Evolutionary conservation across 2,797 vertebrate species (phyloP).

Genomic region (Lemur catta): DNA sequence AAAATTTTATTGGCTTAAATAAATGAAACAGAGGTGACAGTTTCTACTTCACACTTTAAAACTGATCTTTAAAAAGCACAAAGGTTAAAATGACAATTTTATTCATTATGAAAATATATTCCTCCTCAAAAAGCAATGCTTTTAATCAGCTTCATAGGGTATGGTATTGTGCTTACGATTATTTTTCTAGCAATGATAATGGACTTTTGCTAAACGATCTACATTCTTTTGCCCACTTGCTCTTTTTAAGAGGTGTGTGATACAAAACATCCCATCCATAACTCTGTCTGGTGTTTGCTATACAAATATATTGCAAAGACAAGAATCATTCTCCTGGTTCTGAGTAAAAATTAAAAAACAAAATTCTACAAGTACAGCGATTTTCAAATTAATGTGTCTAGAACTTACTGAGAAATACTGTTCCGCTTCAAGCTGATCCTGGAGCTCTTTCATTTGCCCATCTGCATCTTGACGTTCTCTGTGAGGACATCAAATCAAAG

Average conservation of each 20-base stretch:
- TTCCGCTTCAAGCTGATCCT: conserved; percentile 98
- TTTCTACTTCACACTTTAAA: conserved; percentile 42
- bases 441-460: conserved; percentile 98
- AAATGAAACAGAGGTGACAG: background rate
- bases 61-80: conserved; percentile 1
- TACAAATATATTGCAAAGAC: background rate
- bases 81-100: conserved; percentile 45
- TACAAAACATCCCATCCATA: background rate
- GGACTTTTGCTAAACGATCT: background rate
- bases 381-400: background rate
- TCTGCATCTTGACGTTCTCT: conserved; percentile 98
- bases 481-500: conserved; percentile 32
- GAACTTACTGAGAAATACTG: conserved; percentile 97
- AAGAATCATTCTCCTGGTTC: background rate
- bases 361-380: background rate
- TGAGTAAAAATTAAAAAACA: background rate
- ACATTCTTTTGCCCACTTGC: background rate
- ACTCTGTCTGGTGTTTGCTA: background rate
- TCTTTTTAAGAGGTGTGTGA: background rate
- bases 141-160: background rate
- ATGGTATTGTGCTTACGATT: background rate
- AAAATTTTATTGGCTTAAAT: conserved; percentile 29
- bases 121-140: background rate
- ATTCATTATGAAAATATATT: conserved; percentile 8
- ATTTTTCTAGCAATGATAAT: background rate